Evolutionary conservation across 2,113 vertebrate species (phyloP).

Genomic region (Equus przewalskii): DNA sequence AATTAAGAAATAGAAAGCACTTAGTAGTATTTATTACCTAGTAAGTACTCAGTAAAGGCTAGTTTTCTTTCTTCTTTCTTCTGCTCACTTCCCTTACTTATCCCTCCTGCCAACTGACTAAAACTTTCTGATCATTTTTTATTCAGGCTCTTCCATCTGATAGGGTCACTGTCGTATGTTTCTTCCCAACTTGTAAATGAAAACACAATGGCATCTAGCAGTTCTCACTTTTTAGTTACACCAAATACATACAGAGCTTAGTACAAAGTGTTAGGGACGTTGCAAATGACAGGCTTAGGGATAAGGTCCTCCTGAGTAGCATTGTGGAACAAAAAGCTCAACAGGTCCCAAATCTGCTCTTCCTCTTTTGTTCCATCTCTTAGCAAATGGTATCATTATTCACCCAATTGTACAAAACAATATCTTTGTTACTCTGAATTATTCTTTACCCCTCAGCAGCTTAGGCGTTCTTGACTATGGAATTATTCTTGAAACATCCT

Average conservation of each 20-base stretch:
- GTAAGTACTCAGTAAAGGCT: not conserved
- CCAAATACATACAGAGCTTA: not conserved
- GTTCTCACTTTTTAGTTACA: not conserved
- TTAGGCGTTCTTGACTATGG: not conserved
- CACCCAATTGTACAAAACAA: not conserved
- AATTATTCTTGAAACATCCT: not conserved
- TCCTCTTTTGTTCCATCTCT: not conserved
- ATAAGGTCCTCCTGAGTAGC: not conserved
- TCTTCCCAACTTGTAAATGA: not conserved
- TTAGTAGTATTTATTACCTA: not conserved
- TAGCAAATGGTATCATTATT: not conserved
- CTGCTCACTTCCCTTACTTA: not conserved
- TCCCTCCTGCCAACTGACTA: not conserved
- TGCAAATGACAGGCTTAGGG: not conserved
- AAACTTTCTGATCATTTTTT: not conserved
- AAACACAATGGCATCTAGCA: not conserved
- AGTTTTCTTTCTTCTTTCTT: not conserved
- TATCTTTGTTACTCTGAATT: not conserved
- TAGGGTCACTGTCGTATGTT: not conserved
- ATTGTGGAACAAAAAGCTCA: not conserved
- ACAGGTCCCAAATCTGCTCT: not conserved
- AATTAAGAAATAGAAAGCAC: not conserved
- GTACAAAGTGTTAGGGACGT: not conserved
- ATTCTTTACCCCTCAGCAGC: not conserved
- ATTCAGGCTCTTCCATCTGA: not conserved